Percentiles rank a stretch among this genome's conserved stretches.
Evolutionary conservation across 2,797 vertebrate species (phyloP).

Genomic region (Neostethus bicornis): DNA sequence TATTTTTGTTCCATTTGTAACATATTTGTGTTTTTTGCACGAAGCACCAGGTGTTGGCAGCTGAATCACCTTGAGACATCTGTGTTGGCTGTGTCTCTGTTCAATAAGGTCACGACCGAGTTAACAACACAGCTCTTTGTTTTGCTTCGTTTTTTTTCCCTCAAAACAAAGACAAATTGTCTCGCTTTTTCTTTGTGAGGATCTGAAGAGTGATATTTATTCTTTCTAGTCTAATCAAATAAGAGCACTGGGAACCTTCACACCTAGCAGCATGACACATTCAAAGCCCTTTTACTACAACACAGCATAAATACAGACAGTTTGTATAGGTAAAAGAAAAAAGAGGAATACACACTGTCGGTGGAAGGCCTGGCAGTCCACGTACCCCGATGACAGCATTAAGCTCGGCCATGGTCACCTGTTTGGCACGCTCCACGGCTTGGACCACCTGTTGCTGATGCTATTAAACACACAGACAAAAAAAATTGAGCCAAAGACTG

Average conservation of each 20-base stretch:
- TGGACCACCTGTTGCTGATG: constrained; percentile 98
- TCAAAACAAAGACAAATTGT: not conserved
- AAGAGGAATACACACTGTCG: constrained; percentile 90
- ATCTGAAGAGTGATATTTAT: not conserved
- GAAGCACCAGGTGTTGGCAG: not conserved
- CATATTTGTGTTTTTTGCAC: no score
- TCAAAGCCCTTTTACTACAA: constrained; percentile 3
- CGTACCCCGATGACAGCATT: constrained; percentile 98
- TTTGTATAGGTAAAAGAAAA: constrained; percentile 40
- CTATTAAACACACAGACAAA: constrained; percentile 68
- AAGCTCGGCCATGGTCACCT: constrained; percentile 98
- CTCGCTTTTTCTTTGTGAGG: not conserved
- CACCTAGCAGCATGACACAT: not conserved
- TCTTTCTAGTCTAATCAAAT: not conserved
- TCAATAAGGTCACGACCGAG: not conserved
- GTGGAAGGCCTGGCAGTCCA: constrained; percentile 95
- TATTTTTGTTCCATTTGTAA: no score
- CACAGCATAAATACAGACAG: constrained; percentile 25
- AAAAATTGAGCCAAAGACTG: constrained; percentile 9
- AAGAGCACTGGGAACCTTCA: not conserved
- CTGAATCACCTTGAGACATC: not conserved
- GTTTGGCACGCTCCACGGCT: constrained; percentile 95
- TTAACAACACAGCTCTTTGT: not conserved
- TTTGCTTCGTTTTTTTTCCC: not conserved
- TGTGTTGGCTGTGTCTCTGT: not conserved